These are phyloP conservation scores for Lagopus muta DNA, from an alignment of 2,113 vertebrate genomes.

Conservation along the genomic window DNA sequence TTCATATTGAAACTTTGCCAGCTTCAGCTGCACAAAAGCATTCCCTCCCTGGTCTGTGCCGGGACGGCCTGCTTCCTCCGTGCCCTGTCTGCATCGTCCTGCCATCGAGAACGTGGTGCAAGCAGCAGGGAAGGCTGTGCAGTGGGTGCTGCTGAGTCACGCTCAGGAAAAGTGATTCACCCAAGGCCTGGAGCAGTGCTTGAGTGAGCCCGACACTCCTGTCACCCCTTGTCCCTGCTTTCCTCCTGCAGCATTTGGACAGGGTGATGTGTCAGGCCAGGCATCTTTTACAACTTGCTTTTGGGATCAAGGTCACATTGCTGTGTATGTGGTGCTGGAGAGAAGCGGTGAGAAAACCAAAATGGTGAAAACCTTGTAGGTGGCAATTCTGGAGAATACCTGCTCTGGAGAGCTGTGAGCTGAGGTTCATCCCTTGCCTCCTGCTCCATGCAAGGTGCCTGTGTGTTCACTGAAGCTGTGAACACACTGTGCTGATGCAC, in stretches of 20 bases:
- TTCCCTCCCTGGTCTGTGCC: background rate
- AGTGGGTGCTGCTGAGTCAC: fast-evolving
- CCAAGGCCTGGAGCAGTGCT: background rate
- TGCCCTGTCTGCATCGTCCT: background rate
- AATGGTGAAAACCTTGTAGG: background rate
- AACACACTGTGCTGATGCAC: too few relatives aligned
- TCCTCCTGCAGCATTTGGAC: background rate
- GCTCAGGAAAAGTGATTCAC: background rate
- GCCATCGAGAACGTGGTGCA: background rate
- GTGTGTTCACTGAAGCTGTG: background rate
- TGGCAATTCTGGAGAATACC: background rate
- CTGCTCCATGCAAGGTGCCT: background rate
- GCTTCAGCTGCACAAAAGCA: background rate
- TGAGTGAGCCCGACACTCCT: background rate
- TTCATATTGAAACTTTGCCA: background rate
- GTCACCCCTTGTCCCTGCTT: background rate
- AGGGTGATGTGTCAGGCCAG: background rate
- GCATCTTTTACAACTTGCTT: background rate
- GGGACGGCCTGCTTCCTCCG: background rate
- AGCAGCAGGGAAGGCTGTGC: fast-evolving
- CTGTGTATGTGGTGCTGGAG: background rate
- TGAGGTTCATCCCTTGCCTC: background rate
- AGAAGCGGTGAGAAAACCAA: background rate
- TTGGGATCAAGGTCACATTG: background rate
- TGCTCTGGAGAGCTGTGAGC: background rate